Conservation (phyloP, 2,113 vertebrate genomes). For the Sterna hirundo region DNA sequence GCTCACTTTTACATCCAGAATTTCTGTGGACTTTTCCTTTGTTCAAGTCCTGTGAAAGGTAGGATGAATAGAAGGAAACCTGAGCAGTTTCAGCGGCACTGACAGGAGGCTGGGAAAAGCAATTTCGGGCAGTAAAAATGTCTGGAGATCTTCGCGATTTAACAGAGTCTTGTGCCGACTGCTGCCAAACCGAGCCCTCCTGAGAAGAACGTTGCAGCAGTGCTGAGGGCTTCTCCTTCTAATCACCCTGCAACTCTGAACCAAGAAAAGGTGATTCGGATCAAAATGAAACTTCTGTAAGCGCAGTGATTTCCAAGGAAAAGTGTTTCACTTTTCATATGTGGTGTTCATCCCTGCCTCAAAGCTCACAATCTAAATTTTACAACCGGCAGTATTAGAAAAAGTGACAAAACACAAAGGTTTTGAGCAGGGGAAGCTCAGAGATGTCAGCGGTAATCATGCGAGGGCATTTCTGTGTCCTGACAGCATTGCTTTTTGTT, state of each 20-base stretch:
- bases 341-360: fast-evolving
- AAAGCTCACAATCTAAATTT: not conserved
- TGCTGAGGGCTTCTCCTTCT: not conserved
- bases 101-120: not conserved
- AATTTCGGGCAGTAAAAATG: not conserved
- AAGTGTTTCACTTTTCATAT: not conserved
- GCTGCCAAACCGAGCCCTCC: not conserved
- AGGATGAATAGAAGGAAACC: not conserved
- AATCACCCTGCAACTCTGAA: not conserved
- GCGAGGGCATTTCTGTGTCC: not conserved
- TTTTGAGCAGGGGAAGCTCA: not conserved
- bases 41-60: not conserved
- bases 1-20: not conserved
- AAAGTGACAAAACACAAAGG: not conserved
- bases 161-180: not conserved
- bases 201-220: not conserved
- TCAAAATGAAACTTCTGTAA: not conserved
- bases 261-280: not conserved
- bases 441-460: not conserved
- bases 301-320: not conserved
- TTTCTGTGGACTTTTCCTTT: not conserved
- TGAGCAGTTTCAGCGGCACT: not conserved
- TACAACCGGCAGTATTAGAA: not conserved
- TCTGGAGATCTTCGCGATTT: not conserved
- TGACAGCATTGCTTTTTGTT: not conserved